Base-by-base conservation (phyloP, 2,888 invertebrate genomes). In the Morpho deidamia region DNA sequence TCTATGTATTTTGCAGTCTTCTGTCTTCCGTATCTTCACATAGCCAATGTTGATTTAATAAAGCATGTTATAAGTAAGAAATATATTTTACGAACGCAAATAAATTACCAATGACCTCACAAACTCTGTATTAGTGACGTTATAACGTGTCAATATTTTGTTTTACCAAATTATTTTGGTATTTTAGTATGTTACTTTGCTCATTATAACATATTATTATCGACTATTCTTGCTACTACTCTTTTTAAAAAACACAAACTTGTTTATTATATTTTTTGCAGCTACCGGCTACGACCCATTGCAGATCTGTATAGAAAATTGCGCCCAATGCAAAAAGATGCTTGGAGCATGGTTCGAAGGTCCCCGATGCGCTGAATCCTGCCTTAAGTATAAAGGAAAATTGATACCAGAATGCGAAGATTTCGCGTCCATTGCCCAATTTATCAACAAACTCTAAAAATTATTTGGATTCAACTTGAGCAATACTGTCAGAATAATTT, bases 281-380 rank as follows among this genome's bases (percentile, higher is more conserved):
- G 85, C 86, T 33, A 80, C 81, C 54, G 88, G 90, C 61, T 91
- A 91, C 73, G 92, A 92, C 61, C 79, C 85, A 0, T 78, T 92
- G 67, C 94, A 94, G 62, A 91, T 94, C 49, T 96, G 96, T 81
- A 93, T 96, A 56, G 92, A 95, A 66, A 97, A 97, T 82, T 97
- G 97, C 75, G 96, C 95, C 0, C 96, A 96, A 71, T 97, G 96
- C 82, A 96, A 95, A 83, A 95, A 95, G 79, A 96, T 96, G 94
- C 94, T 95, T 63, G 96, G 96, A 0, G 92, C 92, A 0, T 96
- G 95, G 87, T 97, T 97, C 82, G 95, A 96, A 70, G 96, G 96
- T 0, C 94, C 95, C 46, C 91, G 94, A 0, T 97, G 97, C 77
- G 96, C 96, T 0, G 95, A 96, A 68, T 93, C 94, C 62, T 97